Evolutionary conservation across 1,140 invertebrate species (phyloP), one percentile per base, ranked within the genome.

Genomic region (Chrysoperla carnea): DNA sequence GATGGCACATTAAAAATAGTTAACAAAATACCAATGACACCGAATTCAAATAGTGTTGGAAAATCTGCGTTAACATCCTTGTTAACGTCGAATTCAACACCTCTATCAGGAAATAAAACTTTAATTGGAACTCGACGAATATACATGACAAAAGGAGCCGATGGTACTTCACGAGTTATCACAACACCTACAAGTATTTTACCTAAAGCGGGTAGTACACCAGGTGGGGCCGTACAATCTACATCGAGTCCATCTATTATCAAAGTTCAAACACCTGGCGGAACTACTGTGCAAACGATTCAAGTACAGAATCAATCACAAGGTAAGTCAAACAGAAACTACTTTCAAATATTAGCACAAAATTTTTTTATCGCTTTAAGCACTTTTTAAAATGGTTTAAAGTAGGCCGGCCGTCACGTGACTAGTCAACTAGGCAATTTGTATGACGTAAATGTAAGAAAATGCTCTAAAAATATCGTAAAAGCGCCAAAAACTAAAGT

Each of bases 81-180:
- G 28, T 55, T 81, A 29, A 75, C 75, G 11, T 60, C 62, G 36
- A 67, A 65, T 49, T 46, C 60, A 28, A 44, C 52, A 7, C 75
- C 73, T 29, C 69, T 70, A 6, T 64, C 69, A 29, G 67, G 72
- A 38, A 71, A 70, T 38, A 81, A 80, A 57, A 71, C 75, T 29
- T 70, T 81, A 29, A 67, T 79, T 23, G 75, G 76, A 13, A 77
- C 75, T 11, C 64, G 78, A 47, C 63, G 81, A 52, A 81, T 84
- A 46, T 80, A 83, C 37, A 85, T 87, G 73, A 81, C 84, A 0
- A 85, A 85, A 64, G 76, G 77, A 41, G 66, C 78, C 2, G 81
- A 86, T 60, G 82, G 82, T 15, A 78, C 79, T 4, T 82, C 81
- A 1, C 66, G 80, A 48, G 74, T 86, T 6, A 73, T 86, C 37